These are phyloP conservation scores for Cybosia mesomella DNA, from an alignment of 2,888 invertebrate species.

Conservation along the genomic window DNA sequence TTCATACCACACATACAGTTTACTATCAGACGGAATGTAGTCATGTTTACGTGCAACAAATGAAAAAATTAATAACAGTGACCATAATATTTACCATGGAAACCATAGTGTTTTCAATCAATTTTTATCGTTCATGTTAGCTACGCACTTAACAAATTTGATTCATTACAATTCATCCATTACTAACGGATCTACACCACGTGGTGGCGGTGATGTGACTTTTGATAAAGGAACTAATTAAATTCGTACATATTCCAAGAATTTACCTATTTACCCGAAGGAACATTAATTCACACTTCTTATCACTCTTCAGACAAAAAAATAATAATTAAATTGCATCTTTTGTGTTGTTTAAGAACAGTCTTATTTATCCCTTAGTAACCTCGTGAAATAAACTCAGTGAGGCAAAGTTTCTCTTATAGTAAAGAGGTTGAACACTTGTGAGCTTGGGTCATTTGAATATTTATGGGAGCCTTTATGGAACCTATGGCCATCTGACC, in stretches of 20 bases:
- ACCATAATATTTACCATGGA: neutral
- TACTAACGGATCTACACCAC: neutral
- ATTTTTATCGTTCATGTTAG: neutral
- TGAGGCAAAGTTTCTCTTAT: too few species aligned
- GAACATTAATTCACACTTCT: too few species aligned
- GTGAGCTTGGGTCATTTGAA: too few species aligned
- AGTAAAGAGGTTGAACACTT: too few species aligned
- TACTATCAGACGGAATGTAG: neutral
- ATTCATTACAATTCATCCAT: slow-evolving; percentile 9
- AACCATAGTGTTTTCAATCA: slow-evolving; percentile 7
- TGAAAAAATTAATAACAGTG: neutral
- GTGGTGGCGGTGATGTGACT: neutral
- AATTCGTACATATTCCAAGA: neutral
- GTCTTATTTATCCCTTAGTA: too few species aligned
- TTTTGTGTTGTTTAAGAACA: too few species aligned
- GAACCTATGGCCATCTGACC: too few species aligned
- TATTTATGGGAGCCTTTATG: too few species aligned
- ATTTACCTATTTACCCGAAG: neutral
- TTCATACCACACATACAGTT: too few species aligned
- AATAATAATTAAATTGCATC: too few species aligned
- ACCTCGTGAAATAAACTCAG: too few species aligned
- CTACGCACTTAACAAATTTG: neutral
- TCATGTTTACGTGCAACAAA: neutral
- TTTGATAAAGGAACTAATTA: neutral
- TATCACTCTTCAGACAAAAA: too few species aligned